These are phyloP conservation scores for Proterorhinus semilunaris DNA, from an alignment of 2,113 vertebrate genomes.

Conservation along the genomic window DNA sequence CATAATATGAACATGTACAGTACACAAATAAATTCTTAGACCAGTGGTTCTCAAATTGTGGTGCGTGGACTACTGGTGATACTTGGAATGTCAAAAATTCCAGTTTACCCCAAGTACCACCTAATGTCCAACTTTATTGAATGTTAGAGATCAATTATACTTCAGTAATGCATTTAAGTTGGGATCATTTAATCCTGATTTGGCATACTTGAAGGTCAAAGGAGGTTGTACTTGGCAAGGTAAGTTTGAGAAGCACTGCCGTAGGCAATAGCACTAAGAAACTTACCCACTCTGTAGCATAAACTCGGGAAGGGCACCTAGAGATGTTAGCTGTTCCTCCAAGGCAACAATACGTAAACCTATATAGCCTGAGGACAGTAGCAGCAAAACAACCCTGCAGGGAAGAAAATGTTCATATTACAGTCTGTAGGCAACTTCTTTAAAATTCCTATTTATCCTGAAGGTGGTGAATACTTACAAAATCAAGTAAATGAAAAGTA, in stretches of 20 bases:
- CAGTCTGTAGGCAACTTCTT: background rate
- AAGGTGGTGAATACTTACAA: constrained; percentile 74
- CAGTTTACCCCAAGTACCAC: too few species aligned
- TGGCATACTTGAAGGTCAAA: too few species aligned
- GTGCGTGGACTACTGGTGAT: too few species aligned
- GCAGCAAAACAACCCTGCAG: constrained; percentile 79
- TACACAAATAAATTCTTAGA: too few species aligned
- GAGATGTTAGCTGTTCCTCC: constrained; percentile 79
- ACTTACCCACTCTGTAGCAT: constrained; percentile 72
- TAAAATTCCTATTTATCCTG: background rate
- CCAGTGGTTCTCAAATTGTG: too few species aligned
- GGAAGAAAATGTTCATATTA: background rate
- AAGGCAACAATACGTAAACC: constrained; percentile 82
- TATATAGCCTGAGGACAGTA: constrained; percentile 86
- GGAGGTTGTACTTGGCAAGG: too few species aligned
- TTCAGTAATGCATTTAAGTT: too few species aligned
- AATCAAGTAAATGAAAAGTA: constrained; percentile 83
- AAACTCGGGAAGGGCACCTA: constrained; percentile 74
- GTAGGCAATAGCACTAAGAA: background rate
- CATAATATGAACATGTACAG: too few species aligned
- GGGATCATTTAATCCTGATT: too few species aligned
- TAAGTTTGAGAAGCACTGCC: background rate
- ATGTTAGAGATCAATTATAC: too few species aligned
- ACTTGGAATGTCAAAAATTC: too few species aligned
- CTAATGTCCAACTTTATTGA: too few species aligned